These are phyloP conservation scores for Actinostola sp. DNA, from an alignment of 92 coral and sea anemone genomes.

Conservation along the genomic window DNA sequence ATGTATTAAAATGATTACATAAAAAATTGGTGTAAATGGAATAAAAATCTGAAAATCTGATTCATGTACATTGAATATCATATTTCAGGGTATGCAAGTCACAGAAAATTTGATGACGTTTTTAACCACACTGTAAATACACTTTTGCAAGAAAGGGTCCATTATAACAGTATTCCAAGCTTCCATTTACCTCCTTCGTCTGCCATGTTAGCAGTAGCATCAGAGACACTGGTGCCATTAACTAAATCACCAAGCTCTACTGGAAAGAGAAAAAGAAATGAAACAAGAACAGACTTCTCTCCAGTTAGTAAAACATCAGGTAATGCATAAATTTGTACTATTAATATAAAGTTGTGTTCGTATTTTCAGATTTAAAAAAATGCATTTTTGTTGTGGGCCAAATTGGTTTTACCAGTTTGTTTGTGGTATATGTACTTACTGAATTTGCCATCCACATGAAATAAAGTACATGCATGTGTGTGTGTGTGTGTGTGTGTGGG, in stretches of 20 bases:
- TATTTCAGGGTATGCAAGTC: conserved; percentile 4
- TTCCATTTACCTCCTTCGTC: background rate
- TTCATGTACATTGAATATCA: too few species aligned
- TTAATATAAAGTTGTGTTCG: background rate
- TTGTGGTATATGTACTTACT: too few species aligned
- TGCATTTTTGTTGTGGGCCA: too few species aligned
- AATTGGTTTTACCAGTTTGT: too few species aligned
- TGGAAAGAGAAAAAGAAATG: conserved; percentile 10
- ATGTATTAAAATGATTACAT: too few species aligned
- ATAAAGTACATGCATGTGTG: too few species aligned
- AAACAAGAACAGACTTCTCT: background rate
- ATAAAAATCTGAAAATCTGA: too few species aligned
- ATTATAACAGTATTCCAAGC: background rate
- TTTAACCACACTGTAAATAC: conserved; percentile 8
- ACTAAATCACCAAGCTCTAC: background rate
- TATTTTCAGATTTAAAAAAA: background rate
- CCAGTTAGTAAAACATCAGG: background rate
- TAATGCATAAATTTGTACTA: background rate
- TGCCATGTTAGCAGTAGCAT: conserved; percentile 6
- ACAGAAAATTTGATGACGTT: conserved; percentile 16
- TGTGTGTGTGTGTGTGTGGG: too few species aligned
- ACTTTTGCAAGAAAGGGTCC: conserved; percentile 2
- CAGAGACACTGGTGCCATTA: background rate
- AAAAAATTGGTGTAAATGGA: too few species aligned
- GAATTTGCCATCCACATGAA: too few species aligned